phyloP scores from a whole-genome alignment of 2,888 invertebrate genomes.

The Erebia ligea region DNA sequence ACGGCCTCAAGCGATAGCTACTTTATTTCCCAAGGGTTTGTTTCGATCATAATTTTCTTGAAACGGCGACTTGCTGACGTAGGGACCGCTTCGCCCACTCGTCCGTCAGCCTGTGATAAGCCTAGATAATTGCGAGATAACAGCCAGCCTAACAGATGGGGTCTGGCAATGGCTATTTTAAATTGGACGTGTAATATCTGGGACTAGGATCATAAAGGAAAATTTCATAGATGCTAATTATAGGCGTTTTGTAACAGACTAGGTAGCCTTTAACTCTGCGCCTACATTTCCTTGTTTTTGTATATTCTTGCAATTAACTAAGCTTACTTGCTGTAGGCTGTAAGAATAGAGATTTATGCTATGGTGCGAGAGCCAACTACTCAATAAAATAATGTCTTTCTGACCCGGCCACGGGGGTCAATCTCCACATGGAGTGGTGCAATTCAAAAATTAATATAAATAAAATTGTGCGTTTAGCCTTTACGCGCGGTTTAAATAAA shows the following conservation, averaged over 20 bases:
- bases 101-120: constrained; percentile 42
- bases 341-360: not conserved
- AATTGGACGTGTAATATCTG: constrained; percentile 34
- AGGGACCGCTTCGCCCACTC: constrained; percentile 48
- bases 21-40: constrained; percentile 43
- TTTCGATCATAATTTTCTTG: constrained; percentile 48
- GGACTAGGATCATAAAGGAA: constrained; percentile 21
- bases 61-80: constrained; percentile 47
- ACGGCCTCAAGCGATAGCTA: constrained; percentile 41
- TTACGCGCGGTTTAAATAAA: too few species aligned
- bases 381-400: too few species aligned
- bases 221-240: constrained; percentile 21
- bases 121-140: constrained; percentile 47
- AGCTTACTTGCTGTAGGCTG: not conserved
- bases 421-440: too few species aligned
- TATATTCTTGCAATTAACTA: not conserved
- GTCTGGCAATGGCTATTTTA: constrained; percentile 32
- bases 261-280: not conserved
- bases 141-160: constrained; percentile 38
- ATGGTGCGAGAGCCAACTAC: not conserved
- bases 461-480: too few species aligned
- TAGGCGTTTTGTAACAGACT: constrained; percentile 13
- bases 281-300: not conserved
- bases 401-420: too few species aligned
- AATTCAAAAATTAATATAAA: too few species aligned